A percentile compares a stretch with the other conserved stretches of the same genome.
Conservation (phyloP, 2,113 vertebrate species). For the Mungos mungo region DNA sequence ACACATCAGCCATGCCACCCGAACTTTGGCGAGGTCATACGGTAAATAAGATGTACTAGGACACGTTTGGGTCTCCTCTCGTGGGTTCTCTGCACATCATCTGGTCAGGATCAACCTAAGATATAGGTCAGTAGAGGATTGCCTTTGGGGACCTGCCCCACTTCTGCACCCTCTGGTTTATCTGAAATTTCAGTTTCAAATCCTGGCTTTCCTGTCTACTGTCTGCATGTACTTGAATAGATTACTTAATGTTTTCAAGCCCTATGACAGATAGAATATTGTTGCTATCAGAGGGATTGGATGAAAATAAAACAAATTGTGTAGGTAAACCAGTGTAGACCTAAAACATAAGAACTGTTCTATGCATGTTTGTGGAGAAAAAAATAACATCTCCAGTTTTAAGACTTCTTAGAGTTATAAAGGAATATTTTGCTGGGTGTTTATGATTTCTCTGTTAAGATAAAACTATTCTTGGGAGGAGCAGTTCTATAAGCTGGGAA, state of each 20-base stretch:
- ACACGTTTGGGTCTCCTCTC: neutral
- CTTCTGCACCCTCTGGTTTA: neutral
- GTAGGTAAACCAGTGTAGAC: neutral
- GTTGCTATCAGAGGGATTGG: neutral
- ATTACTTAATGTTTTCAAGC: neutral
- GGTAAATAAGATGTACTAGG: neutral
- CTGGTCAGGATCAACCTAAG: neutral
- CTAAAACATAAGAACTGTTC: neutral
- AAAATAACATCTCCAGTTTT: conserved; percentile 22
- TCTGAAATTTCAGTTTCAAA: conserved; percentile 12
- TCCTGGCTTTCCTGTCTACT: neutral
- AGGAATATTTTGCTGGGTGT: neutral
- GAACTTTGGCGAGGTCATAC: neutral
- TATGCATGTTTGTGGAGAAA: neutral
- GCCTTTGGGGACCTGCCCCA: neutral
- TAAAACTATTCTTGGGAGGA: neutral
- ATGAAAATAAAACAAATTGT: neutral
- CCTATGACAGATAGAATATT: neutral
- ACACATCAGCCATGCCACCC: neutral
- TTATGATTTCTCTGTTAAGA: neutral
- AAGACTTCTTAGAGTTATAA: neutral
- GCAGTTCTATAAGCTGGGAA: neutral
- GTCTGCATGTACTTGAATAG: neutral
- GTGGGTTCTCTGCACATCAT: neutral
- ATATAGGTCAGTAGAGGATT: neutral